phyloP scores from a whole-genome alignment of 2,113 vertebrate genomes.

The Urocitellus parryii region DNA sequence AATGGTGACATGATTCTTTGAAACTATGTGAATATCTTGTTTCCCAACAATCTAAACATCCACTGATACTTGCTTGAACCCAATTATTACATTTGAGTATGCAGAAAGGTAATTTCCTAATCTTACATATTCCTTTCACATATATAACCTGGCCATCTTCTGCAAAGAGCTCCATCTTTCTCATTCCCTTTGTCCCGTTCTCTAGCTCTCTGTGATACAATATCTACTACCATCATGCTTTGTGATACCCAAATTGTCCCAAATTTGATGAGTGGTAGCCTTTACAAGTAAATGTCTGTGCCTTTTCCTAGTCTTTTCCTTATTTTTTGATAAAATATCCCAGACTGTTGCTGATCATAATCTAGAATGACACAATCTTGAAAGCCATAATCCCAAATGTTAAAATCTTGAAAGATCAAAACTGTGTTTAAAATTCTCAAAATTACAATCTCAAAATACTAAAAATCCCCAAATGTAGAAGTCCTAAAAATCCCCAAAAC shows the following conservation, averaged over 20 bases:
- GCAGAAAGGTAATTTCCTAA: background rate
- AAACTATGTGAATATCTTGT: background rate
- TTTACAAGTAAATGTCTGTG: background rate
- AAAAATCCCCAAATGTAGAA: background rate
- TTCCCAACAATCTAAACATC: background rate
- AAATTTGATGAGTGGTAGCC: background rate
- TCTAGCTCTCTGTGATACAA: background rate
- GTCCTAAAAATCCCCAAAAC: background rate
- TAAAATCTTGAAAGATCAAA: background rate
- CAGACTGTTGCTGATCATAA: background rate
- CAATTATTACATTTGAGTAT: background rate
- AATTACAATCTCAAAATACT: background rate
- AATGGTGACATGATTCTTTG: background rate
- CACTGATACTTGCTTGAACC: background rate
- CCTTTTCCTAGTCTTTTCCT: background rate
- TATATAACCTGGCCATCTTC: background rate
- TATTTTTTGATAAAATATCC: background rate
- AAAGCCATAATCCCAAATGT: background rate
- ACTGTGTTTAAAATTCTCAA: background rate
- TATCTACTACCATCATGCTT: background rate
- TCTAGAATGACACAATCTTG: background rate
- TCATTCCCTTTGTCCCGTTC: background rate
- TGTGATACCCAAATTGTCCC: background rate
- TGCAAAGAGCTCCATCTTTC: background rate
- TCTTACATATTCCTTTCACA: background rate